A percentile compares a stretch with the other conserved stretches of the same genome.
Evolutionary conservation across 2,797 vertebrate genomes (phyloP).

Genomic region (Carapus acus): DNA sequence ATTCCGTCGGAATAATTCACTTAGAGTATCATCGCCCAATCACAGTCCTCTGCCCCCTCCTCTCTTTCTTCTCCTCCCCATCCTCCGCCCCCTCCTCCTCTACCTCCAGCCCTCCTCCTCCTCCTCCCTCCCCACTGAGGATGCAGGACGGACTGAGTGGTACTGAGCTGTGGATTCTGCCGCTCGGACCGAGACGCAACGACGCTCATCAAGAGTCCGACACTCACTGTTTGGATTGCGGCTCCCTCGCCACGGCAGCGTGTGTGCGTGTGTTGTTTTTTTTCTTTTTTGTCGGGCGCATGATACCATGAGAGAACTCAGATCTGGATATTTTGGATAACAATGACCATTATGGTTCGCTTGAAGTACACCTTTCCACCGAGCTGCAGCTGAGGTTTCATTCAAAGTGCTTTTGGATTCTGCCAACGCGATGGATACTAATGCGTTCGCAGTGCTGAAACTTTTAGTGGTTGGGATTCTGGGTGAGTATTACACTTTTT

Average conservation of each 20-base stretch:
- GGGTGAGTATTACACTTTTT: slow-evolving; percentile 56
- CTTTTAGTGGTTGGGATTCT: slow-evolving; percentile 65
- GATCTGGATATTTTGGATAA: slow-evolving; percentile 30
- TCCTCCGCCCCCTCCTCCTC: slow-evolving; percentile 16
- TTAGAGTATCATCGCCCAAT: background rate
- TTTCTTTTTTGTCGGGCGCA: background rate
- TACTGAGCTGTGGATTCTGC: slow-evolving; percentile 42
- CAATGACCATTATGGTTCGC: slow-evolving; percentile 50
- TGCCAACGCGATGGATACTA: slow-evolving; percentile 66
- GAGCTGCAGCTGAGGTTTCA: slow-evolving; percentile 59
- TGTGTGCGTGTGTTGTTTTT: background rate
- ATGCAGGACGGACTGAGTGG: slow-evolving; percentile 43
- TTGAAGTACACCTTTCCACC: slow-evolving; percentile 42
- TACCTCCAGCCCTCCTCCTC: background rate
- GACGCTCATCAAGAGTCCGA: slow-evolving; percentile 19
- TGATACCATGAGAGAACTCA: slow-evolving; percentile 27
- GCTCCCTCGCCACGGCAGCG: too few species aligned
- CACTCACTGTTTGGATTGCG: slow-evolving; percentile 15
- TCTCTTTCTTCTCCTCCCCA: background rate
- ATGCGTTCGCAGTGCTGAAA: slow-evolving; percentile 58
- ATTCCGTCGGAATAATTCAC: slow-evolving; percentile 3
- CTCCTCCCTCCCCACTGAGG: slow-evolving; percentile 34
- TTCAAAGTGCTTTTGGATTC: slow-evolving; percentile 34
- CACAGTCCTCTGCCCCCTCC: background rate
- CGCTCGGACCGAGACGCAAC: slow-evolving; percentile 5